Conservation (phyloP, 1,140 invertebrate species). For the Laupala kohalensis region DNA sequence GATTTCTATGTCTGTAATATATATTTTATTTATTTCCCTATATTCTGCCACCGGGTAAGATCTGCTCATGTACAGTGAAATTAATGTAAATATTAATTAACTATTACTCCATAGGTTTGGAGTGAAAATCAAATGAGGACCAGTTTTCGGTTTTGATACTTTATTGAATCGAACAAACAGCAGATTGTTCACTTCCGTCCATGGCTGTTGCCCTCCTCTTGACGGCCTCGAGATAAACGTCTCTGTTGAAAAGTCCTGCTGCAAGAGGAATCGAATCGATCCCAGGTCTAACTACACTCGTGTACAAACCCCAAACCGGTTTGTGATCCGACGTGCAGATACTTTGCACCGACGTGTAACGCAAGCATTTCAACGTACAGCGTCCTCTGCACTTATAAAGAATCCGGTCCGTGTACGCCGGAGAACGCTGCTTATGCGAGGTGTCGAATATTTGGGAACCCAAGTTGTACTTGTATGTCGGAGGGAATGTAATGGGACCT, state of each 20-base stretch:
- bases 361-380: constrained; percentile 44
- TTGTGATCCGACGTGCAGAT: constrained; percentile 89
- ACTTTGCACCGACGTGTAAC: constrained; percentile 70
- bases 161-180: constrained; percentile 37
- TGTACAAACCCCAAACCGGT: constrained; percentile 85
- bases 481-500: constrained; percentile 80
- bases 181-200: constrained; percentile 50
- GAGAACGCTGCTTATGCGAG: constrained; percentile 74
- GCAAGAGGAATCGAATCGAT: constrained; percentile 80
- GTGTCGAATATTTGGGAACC: constrained; percentile 81
- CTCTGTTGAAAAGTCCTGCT: constrained; percentile 73
- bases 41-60: too few relatives aligned
- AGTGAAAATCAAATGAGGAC: too few relatives aligned
- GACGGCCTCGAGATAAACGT: constrained; percentile 75
- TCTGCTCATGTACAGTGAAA: too few relatives aligned
- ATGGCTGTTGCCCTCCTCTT: constrained; percentile 54
- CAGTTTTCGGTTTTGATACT: too few relatives aligned
- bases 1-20: too few relatives aligned
- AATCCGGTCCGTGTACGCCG: constrained; percentile 86
- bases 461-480: constrained; percentile 90
- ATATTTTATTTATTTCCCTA: too few relatives aligned
- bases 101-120: too few relatives aligned
- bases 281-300: constrained; percentile 63
- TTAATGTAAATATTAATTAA: too few relatives aligned
- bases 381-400: constrained; percentile 56